Conservation (phyloP, 1,140 invertebrate species). For the Drosophila pruinosa region DNA sequence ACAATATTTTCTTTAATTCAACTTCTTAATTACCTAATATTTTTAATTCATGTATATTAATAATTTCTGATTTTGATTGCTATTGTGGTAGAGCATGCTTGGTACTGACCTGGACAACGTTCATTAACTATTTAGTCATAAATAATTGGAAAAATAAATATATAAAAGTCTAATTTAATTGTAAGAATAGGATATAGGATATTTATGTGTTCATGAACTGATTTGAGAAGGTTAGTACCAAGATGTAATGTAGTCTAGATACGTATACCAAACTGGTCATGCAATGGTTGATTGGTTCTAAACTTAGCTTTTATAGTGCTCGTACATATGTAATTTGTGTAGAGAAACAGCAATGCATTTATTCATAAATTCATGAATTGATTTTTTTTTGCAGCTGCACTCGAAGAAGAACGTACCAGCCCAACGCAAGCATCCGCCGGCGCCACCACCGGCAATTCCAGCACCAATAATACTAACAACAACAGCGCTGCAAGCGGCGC, state of each 20-base stretch:
- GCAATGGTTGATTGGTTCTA: constrained; percentile 22
- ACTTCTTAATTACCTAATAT: constrained; percentile 2
- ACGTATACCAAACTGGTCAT: constrained; percentile 20
- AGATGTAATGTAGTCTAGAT: constrained; percentile 23
- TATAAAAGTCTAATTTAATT: background rate
- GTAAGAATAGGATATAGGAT: too few species aligned
- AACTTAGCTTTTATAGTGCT: constrained; percentile 7
- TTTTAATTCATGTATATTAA: constrained; percentile 1
- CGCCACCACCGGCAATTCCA: constrained; percentile 58
- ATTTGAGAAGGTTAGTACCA: background rate
- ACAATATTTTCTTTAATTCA: background rate
- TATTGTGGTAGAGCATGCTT: constrained; percentile 14
- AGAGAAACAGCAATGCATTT: background rate
- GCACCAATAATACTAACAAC: constrained; percentile 32
- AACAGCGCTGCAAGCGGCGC: constrained; percentile 55
- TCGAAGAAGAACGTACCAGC: constrained; percentile 84
- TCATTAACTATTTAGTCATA: background rate
- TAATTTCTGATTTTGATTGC: background rate
- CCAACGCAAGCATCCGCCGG: constrained; percentile 82
- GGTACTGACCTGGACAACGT: constrained; percentile 6
- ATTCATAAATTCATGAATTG: background rate
- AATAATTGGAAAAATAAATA: background rate
- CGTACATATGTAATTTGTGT: constrained; percentile 6
- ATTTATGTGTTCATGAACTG: background rate
- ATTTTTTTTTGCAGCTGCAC: constrained; percentile 79